Evolutionary conservation across 2,797 vertebrate genomes (phyloP).

Genomic region (Lithobates pipiens): DNA sequence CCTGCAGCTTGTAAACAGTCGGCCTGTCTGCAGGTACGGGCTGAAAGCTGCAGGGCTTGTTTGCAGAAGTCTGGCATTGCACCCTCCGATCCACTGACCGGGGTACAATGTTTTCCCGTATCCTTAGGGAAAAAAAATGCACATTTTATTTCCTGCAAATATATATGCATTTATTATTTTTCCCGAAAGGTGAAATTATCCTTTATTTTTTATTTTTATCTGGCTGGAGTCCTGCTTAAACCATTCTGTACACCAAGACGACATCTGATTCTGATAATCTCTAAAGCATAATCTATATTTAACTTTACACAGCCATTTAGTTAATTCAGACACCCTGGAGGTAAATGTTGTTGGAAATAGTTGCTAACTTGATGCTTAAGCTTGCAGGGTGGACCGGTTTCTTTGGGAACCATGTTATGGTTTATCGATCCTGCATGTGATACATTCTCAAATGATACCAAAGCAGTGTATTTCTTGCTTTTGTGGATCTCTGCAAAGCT

Average conservation of each 20-base stretch:
- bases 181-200: too few species aligned
- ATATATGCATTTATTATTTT: too few species aligned
- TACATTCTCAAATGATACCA: conserved; percentile 62
- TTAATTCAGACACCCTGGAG: conserved; percentile 48
- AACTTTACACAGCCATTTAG: conserved; percentile 2
- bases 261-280: not conserved
- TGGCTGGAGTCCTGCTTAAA: too few species aligned
- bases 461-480: conserved; percentile 48
- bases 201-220: too few species aligned
- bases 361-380: conserved; percentile 55
- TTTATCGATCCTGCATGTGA: conserved; percentile 63
- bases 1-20: too few species aligned
- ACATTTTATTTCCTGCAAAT: too few species aligned
- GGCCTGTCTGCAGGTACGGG: too few species aligned
- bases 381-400: conserved; percentile 32
- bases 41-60: too few species aligned
- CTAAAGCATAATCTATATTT: conserved; percentile 24
- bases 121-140: too few species aligned
- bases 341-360: conserved; percentile 58
- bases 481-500: conserved; percentile 61
- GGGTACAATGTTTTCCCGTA: too few species aligned
- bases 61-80: too few species aligned
- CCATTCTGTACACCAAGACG: not conserved
- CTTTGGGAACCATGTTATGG: conserved; percentile 51
- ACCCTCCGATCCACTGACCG: too few species aligned